Evolutionary conservation across 2,113 vertebrate species (phyloP).

Genomic region (Papio anubis): DNA sequence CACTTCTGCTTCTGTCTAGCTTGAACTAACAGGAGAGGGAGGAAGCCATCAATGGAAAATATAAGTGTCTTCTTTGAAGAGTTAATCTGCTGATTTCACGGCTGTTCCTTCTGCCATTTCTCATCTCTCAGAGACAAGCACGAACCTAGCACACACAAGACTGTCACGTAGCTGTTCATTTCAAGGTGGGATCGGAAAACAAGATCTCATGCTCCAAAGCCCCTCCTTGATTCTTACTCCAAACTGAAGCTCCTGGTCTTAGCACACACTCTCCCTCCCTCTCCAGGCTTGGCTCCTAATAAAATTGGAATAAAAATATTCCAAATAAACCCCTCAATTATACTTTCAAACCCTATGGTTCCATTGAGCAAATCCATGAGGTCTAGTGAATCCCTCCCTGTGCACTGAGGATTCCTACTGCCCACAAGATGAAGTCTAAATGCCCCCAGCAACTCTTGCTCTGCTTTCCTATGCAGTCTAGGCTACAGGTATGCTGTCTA

Average conservation of each 20-base stretch:
- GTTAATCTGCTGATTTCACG: neutral
- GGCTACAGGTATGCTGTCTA: fast-evolving
- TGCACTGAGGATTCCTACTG: neutral
- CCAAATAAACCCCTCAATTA: neutral
- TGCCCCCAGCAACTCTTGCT: fast-evolving
- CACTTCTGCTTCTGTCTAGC: constrained; percentile 59
- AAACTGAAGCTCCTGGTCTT: neutral
- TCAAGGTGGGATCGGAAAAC: neutral
- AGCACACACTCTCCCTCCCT: neutral
- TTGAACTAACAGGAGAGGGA: neutral
- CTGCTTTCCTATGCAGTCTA: neutral
- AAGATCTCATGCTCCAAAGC: neutral
- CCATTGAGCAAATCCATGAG: neutral
- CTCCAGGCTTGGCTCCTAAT: neutral
- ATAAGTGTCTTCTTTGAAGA: neutral
- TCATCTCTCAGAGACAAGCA: neutral
- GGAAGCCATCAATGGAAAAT: neutral
- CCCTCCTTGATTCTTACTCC: neutral
- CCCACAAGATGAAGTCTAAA: neutral
- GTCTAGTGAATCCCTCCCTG: fast-evolving
- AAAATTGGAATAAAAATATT: neutral
- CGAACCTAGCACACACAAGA: neutral
- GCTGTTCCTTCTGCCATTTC: neutral
- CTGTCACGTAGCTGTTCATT: fast-evolving
- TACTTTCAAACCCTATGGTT: neutral